Percentiles rank a stretch among this genome's conserved stretches.
Evolutionary conservation across 1,140 invertebrate species (phyloP).

Genomic region (Platorchestia sp.): DNA sequence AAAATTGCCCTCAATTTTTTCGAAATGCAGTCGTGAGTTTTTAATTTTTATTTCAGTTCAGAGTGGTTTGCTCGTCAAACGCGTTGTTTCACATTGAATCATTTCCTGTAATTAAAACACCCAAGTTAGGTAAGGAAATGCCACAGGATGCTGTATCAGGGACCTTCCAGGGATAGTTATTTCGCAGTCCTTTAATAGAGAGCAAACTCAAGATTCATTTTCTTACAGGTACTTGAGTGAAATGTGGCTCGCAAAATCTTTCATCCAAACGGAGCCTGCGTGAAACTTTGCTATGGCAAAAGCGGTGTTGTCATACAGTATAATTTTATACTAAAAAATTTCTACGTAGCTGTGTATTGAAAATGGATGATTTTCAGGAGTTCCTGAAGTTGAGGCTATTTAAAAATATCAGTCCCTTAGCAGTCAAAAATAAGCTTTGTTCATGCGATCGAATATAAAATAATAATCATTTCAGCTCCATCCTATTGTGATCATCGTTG

Average conservation of each 20-base stretch:
- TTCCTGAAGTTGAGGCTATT: background rate
- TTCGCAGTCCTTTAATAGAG: background rate
- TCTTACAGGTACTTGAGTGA: background rate
- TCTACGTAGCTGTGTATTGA: no score
- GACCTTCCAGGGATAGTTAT: background rate
- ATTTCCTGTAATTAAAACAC: background rate
- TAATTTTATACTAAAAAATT: background rate
- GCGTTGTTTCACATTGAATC: background rate
- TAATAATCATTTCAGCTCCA: background rate
- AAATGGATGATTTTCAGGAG: no score
- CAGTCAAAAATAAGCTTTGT: background rate
- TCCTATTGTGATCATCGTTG: background rate
- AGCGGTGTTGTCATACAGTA: background rate
- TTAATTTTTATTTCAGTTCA: background rate
- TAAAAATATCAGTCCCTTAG: background rate
- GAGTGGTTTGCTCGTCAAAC: background rate
- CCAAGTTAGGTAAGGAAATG: background rate
- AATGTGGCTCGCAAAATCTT: background rate
- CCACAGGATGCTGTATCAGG: background rate
- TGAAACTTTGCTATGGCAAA: background rate
- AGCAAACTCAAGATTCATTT: background rate
- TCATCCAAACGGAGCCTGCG: background rate
- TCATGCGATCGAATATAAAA: background rate
- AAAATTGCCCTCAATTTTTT: background rate
- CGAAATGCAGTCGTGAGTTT: background rate